These are phyloP conservation scores for Pomacea canaliculata DNA, from an alignment of 2,888 invertebrate genomes.

Conservation along the genomic window DNA sequence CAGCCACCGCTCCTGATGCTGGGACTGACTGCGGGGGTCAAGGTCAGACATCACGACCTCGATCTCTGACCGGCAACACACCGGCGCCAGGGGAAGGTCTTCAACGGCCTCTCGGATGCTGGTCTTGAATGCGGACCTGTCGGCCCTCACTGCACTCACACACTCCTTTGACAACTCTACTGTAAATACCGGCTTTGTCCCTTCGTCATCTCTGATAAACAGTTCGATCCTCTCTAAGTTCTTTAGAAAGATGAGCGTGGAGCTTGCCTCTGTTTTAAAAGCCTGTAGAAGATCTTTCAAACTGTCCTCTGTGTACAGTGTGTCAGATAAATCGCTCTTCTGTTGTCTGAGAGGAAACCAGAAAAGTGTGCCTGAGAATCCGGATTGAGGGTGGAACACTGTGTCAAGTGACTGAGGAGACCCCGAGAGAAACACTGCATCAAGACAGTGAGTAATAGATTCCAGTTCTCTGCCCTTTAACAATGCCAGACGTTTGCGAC, in stretches of 20 bases:
- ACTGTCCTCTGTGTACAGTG: conserved; percentile 6
- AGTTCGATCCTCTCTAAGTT: conserved; percentile 40
- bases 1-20: conserved; percentile 33
- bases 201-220: conserved; percentile 21
- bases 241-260: conserved; percentile 15
- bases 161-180: conserved; percentile 10
- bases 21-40: neutral
- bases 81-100: neutral
- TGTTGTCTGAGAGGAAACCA: conserved; percentile 17
- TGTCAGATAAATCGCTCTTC: conserved; percentile 4
- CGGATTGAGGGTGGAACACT: neutral
- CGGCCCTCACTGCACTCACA: neutral
- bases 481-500: neutral
- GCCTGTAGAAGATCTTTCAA: conserved; percentile 12
- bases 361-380: conserved; percentile 15
- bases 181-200: conserved; percentile 9
- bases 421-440: neutral
- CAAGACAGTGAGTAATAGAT: neutral
- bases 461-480: conserved; percentile 1
- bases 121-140: conserved; percentile 16
- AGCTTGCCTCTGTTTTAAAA: neutral
- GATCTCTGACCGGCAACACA: conserved; percentile 4
- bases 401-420: neutral
- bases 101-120: conserved; percentile 9
- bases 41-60: conserved; percentile 5